Conservation (phyloP, 2,888 invertebrate genomes). For the Eremobia ochroleuca region DNA sequence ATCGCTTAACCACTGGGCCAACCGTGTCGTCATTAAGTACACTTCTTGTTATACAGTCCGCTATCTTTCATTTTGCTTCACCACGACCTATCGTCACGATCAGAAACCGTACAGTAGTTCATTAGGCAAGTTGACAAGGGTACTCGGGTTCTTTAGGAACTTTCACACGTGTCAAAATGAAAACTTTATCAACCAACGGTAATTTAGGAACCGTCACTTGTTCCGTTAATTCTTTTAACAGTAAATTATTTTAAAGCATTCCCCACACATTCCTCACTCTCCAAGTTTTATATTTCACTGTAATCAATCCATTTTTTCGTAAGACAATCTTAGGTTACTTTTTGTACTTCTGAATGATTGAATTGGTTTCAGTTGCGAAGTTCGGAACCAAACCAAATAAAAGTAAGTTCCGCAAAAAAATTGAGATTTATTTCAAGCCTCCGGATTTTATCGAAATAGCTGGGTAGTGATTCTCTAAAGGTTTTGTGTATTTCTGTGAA, state of each 20-base stretch:
- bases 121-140: too few relatives aligned
- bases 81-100: too few relatives aligned
- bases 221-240: not conserved
- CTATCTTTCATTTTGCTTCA: too few relatives aligned
- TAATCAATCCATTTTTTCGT: constrained; percentile 41
- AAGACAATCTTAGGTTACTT: constrained; percentile 20
- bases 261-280: not conserved
- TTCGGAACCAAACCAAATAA: constrained; percentile 43
- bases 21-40: too few relatives aligned
- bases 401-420: constrained; percentile 28
- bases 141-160: too few relatives aligned
- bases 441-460: constrained; percentile 19
- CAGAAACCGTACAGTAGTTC: too few relatives aligned
- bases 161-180: too few relatives aligned
- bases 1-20: too few relatives aligned
- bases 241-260: constrained; percentile 4
- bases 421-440: constrained; percentile 47
- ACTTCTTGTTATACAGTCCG: too few relatives aligned
- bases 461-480: not conserved
- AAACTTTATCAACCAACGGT: too few relatives aligned
- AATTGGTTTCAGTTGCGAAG: constrained; percentile 44
- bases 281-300: not conserved
- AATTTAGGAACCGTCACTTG: too few relatives aligned
- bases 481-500: not conserved
- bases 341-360: constrained; percentile 57